Evolutionary conservation across 2,113 vertebrate species (phyloP), one percentile per base, ranked within the genome.

Genomic region (Brachyhypopomus gauderio): DNA sequence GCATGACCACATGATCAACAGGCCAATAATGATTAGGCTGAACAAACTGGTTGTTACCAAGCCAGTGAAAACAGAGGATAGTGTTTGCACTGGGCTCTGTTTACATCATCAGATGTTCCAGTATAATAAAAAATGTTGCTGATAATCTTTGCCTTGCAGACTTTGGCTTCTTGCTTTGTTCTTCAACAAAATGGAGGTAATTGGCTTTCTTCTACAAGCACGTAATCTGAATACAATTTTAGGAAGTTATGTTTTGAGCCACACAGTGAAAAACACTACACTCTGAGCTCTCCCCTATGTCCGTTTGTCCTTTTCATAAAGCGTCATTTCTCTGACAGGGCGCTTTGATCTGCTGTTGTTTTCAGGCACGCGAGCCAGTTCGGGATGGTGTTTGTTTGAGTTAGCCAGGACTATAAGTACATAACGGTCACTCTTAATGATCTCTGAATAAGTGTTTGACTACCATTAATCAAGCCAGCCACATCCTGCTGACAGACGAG

Each of bases 381-480:
- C 22, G 17, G n/a, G 73, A 34, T 83, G 52, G 78, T 83, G 82
- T 87, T 92, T 88, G 87, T 91, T 91, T 91, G 78, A 88, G 69
- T 90, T 89, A 88, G 84, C 69, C 27, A 66, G 66, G 79, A 48
- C 74, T 75, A 41, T 55, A 84, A 64, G 67, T 77, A 80, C 69
- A 60, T 41, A 83, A 70, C 14, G 6, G 12, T 23, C 20, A 55
- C 81, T 72, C 72, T 9, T 83, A 82, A 86, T 25, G 66, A 87
- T 85, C 78, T 89, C 84, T 76, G 87, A 88, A 88, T 83, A 89
- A 85, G 84, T 84, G 60, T 90, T 89, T 83, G 63, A 77, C 83
- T 79, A 79, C 79, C 88, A 91, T 92, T 89, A 90, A 91, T 93
- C 90, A 90, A 86, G 60, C 14, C 4, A 14, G 36, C 67, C 62